These are phyloP conservation scores for Araneus ventricosus DNA, from an alignment of 1,140 invertebrate genomes.

Conservation along the genomic window DNA sequence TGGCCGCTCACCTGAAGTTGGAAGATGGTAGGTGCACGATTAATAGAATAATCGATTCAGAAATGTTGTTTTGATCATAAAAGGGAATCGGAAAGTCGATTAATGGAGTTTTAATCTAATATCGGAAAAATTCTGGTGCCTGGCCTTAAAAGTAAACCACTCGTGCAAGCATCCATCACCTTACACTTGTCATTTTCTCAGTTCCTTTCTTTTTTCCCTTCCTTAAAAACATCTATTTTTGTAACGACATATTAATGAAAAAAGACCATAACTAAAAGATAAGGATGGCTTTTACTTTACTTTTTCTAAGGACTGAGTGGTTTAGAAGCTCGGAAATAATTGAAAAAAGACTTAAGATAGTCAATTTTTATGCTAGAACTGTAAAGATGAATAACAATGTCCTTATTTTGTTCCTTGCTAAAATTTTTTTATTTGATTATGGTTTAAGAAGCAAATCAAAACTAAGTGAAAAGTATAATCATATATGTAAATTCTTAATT, in stretches of 20 bases:
- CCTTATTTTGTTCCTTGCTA: no score
- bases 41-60: conserved; percentile 56
- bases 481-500: no score
- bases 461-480: no score
- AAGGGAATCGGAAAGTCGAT: conserved; percentile 67
- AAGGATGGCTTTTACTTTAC: not conserved
- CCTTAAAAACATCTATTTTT: not conserved
- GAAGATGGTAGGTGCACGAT: conserved; percentile 22
- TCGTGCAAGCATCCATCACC: conserved; percentile 49
- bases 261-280: not conserved
- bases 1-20: not conserved
- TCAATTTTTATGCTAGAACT: not conserved
- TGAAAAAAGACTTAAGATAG: not conserved
- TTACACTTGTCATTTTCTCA: conserved; percentile 60
- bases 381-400: no score
- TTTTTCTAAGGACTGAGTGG: not conserved
- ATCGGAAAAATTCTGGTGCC: conserved; percentile 47
- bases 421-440: no score
- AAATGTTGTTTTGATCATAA: conserved; percentile 67
- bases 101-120: conserved; percentile 72
- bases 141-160: conserved; percentile 17
- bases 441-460: no score
- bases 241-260: not conserved
- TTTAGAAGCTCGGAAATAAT: not conserved
- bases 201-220: conserved; percentile 7